Evolutionary conservation across 2,797 vertebrate species (phyloP).

Genomic region (Mormyrops boulengeri): DNA sequence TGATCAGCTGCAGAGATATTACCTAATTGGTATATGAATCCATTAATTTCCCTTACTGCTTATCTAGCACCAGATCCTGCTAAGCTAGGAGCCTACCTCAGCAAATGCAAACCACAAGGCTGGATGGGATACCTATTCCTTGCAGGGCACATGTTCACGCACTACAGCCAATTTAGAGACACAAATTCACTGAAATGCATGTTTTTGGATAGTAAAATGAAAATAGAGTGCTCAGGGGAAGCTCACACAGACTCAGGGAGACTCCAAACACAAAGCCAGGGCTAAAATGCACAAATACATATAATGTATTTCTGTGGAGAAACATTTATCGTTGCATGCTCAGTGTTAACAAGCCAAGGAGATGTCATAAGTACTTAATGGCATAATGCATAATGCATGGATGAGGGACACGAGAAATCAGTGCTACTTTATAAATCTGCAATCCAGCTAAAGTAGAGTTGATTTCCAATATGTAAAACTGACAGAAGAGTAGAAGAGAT

Average conservation of each 20-base stretch:
- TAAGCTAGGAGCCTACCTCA: neutral
- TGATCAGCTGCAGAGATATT: neutral
- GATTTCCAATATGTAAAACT: slow-evolving; percentile 1
- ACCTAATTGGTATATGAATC: neutral
- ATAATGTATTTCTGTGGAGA: neutral
- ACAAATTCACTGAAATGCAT: neutral
- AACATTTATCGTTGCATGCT: neutral
- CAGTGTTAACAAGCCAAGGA: neutral
- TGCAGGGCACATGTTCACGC: neutral
- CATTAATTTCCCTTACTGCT: neutral
- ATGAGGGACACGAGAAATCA: neutral
- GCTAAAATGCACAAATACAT: neutral
- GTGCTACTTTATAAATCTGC: neutral
- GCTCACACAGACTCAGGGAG: neutral
- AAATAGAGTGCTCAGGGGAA: neutral
- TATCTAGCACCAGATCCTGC: neutral
- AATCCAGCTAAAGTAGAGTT: neutral
- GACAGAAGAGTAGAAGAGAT: neutral
- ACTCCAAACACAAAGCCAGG: neutral
- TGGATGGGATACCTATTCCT: neutral
- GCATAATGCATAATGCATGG: neutral
- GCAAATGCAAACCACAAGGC: neutral
- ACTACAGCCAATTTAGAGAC: neutral
- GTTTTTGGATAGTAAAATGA: neutral
- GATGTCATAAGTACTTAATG: neutral